A percentile compares a stretch with the other conserved stretches of the same genome.
Conservation (phyloP, 1,140 invertebrate species). For the Cryptotermes secundus region DNA sequence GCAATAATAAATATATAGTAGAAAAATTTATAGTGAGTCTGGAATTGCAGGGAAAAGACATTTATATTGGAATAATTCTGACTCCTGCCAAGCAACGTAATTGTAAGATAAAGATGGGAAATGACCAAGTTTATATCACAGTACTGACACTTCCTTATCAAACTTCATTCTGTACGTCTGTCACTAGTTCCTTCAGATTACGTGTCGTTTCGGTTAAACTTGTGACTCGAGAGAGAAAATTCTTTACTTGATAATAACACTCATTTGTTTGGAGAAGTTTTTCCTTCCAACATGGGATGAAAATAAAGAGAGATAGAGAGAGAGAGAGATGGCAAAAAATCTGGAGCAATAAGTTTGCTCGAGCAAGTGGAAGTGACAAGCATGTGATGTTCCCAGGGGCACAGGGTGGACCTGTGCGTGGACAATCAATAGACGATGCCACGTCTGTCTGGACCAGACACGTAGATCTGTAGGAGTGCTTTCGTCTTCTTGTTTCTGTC, state of each 20-base stretch:
- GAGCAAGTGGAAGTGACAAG: constrained; percentile 2
- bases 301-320: background rate
- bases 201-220: background rate
- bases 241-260: background rate
- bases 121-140: too few relatives aligned
- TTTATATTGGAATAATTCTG: too few relatives aligned
- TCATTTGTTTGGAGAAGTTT: background rate
- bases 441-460: background rate
- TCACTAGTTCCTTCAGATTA: background rate
- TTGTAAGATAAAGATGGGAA: too few relatives aligned
- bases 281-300: background rate
- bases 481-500: background rate
- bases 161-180: background rate
- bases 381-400: background rate
- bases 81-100: too few relatives aligned
- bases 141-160: too few relatives aligned
- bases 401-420: background rate
- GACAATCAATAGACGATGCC: constrained; percentile 6
- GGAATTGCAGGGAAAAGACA: too few relatives aligned
- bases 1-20: too few relatives aligned
- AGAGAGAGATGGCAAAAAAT: background rate
- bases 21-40: too few relatives aligned
- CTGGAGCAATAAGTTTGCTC: constrained; percentile 7
- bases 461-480: background rate
- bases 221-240: background rate